These are phyloP conservation scores for Osmerus eperlanus DNA, from an alignment of 2,113 vertebrate species.

Conservation along the genomic window DNA sequence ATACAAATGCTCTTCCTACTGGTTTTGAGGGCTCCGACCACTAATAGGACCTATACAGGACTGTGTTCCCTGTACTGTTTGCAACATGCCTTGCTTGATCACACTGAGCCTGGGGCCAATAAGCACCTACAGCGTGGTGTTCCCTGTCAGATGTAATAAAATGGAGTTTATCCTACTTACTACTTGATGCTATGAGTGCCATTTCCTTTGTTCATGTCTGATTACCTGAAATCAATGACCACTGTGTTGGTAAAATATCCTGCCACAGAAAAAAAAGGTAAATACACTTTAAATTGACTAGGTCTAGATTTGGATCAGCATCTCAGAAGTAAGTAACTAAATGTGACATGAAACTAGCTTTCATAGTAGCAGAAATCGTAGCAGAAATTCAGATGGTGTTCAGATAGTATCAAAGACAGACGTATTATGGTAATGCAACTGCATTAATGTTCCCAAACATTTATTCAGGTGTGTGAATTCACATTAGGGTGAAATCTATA, in stretches of 20 bases:
- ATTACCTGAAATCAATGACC: not conserved
- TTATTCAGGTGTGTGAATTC: conserved; percentile 49
- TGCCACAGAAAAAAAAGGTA: too few relatives aligned
- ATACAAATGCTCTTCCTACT: conserved; percentile 77
- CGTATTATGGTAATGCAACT: too few relatives aligned
- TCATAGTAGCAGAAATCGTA: too few relatives aligned
- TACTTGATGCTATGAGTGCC: not conserved
- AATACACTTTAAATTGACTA: too few relatives aligned
- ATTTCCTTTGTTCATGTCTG: not conserved
- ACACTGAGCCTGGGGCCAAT: conserved; percentile 13
- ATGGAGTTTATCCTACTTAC: conserved; percentile 20
- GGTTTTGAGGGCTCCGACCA: conserved; percentile 74
- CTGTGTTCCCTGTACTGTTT: not conserved
- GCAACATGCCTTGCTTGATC: conserved; percentile 12
- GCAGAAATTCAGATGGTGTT: too few relatives aligned
- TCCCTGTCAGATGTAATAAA: conserved; percentile 33
- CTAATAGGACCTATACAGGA: conserved; percentile 42
- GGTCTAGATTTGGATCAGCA: too few relatives aligned
- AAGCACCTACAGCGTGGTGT: not conserved
- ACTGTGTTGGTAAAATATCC: too few relatives aligned
- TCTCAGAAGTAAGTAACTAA: too few relatives aligned
- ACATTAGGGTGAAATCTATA: conserved; percentile 30
- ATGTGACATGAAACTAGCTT: too few relatives aligned
- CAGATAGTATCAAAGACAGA: too few relatives aligned
- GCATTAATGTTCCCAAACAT: conserved; percentile 18